Evolutionary conservation across 2,888 invertebrate species (phyloP).

Genomic region (Harpalus rufipes): DNA sequence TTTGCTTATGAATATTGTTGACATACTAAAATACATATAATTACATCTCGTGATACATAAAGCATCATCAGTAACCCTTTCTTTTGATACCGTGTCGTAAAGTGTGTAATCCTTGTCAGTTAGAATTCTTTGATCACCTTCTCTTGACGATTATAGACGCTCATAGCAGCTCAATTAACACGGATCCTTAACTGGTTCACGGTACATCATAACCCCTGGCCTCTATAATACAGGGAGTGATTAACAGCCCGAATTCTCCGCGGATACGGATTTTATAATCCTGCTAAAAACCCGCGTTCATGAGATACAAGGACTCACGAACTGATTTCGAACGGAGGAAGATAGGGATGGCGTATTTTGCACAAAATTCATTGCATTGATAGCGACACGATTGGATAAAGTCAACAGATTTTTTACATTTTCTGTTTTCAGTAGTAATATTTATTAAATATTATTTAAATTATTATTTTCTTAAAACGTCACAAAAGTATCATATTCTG

Average conservation of each 20-base stretch:
- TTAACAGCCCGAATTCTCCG: constrained; percentile 15
- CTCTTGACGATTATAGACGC: constrained; percentile 27
- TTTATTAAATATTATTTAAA: too few species aligned
- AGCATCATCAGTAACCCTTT: background rate
- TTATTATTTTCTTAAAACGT: too few species aligned
- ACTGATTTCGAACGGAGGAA: background rate
- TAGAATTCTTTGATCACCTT: constrained; percentile 26
- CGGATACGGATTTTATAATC: constrained; percentile 37
- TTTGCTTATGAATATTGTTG: too few species aligned
- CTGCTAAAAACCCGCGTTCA: constrained; percentile 12
- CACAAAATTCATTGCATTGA: too few species aligned
- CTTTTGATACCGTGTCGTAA: background rate
- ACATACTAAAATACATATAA: too few species aligned
- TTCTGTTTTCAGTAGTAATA: too few species aligned
- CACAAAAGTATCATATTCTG: too few species aligned
- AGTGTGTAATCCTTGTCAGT: background rate
- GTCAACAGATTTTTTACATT: too few species aligned
- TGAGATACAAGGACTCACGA: background rate
- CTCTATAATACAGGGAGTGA: background rate
- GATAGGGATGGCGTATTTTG: constrained; percentile 8
- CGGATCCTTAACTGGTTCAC: constrained; percentile 1
- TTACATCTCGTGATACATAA: background rate
- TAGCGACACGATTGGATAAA: too few species aligned
- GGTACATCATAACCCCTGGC: background rate
- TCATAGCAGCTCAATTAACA: constrained; percentile 41